Evolutionary conservation across 2,888 invertebrate species (phyloP), one percentile per base, ranked within the genome.

Genomic region (Mythimna pallens): DNA sequence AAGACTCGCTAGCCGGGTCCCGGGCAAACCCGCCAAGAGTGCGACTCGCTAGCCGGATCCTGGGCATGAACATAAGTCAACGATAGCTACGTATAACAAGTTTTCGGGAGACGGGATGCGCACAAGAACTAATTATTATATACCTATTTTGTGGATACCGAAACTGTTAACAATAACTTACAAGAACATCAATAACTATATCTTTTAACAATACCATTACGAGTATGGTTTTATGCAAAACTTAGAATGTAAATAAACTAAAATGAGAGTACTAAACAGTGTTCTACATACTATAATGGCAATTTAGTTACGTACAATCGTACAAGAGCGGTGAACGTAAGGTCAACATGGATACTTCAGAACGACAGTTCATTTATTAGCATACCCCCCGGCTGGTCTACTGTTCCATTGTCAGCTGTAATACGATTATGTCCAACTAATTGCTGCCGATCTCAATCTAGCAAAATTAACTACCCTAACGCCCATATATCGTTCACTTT

Each of bases 281-380:
- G 74, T 57, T 70, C 78, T 66, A 47, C 47, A 47, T 20, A 74
- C 70, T 81, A 77, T 78, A 80, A 85, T 70, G 71, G 67, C 75
- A 80, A 81, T 82, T 82, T 76, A 78, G 80, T 82, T 80, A 81
- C 77, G 71, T 69, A 71, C 58, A 59, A 83, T 76, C 76, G 76
- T 83, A 77, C 73, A 82, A 61, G 61, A 75, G 66, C 79, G 86
- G 93, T 92, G 94, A 94, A 93, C 87, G 93, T 91, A 94, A 94
- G 94, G 94, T 93, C 94, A 89, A 74, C 78, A 43, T 70, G 79
- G 80, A 77, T 81, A 82, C 80, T 74, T 85, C 78, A 84, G 85
- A 88, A 86, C 90, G 91, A 89, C 92, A 91, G 90, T 87, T 87
- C 88, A 91, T 91, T 91, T 89, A 92, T 90, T 88, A 89, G 87